Conservation (phyloP, 64 coral and sea anemone species). For the Anthopleura sola region DNA sequence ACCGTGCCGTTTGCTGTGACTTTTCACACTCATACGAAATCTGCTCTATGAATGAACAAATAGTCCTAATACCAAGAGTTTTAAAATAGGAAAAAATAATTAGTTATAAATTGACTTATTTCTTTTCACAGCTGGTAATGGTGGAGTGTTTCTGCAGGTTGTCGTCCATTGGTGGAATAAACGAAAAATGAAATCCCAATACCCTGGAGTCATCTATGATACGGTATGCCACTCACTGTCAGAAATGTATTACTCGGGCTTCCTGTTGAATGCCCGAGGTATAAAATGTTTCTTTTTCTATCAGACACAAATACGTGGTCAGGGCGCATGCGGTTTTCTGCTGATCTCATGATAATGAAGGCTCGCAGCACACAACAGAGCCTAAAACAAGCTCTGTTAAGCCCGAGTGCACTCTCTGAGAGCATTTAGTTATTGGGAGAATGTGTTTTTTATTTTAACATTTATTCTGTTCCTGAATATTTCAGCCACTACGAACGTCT, state of each 20-base stretch:
- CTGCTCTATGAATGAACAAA: too few species aligned
- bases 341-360: background rate
- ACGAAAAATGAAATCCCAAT: slow-evolving; percentile 17
- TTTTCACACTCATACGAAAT: too few species aligned
- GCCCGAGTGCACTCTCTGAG: background rate
- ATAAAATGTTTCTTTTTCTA: too few species aligned
- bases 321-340: background rate
- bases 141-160: slow-evolving; percentile 44
- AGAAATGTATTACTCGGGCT: too few species aligned
- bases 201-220: slow-evolving; percentile 74
- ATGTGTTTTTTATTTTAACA: background rate
- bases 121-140: slow-evolving; percentile 52
- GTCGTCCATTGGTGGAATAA: slow-evolving; percentile 58
- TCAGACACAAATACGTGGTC: too few species aligned
- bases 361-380: background rate
- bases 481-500: slow-evolving; percentile 58
- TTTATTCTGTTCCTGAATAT: background rate
- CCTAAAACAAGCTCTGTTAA: background rate
- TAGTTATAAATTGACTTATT: background rate
- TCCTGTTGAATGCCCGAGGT: too few species aligned
- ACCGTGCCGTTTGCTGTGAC: too few species aligned
- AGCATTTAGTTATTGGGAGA: background rate
- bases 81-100: too few species aligned
- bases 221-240: background rate
- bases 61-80: too few species aligned